Base-by-base conservation (phyloP, 1,140 invertebrate genomes). In the Drosophila obscura region DNA sequence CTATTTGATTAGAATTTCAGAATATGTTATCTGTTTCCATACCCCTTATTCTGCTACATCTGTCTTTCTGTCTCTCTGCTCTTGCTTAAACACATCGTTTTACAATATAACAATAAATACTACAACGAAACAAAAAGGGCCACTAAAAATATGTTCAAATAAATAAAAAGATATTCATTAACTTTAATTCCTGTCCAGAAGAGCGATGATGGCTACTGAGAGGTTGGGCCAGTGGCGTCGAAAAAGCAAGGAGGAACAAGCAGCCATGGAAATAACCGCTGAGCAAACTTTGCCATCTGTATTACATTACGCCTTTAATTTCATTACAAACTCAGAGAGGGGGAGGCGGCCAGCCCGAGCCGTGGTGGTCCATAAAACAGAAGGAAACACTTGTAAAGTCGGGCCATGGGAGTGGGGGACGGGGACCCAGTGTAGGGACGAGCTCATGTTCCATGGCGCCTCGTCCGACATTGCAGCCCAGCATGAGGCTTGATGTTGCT, bases 291-390 rank as follows among this genome's bases (percentile, higher is more conserved):
- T 85, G 60, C 77, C 82, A 82, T 74, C 82, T 82, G 82, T 85
- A 85, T 85, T 85, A 85, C 82, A 87, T 85, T 85, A 87, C 82
- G 82, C 83, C 82, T 87, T 85, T 85, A 87, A 85, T 85, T 85
- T 87, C 74, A 85, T 85, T 85, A 85, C 74, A 76, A 52, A 45
- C 50, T 50, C 48, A 61, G 63, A 55, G 55, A 57, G 60, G 56
- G 43, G 41, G 64, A 73, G 77, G 51, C 31, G 31, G 59, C 64
- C 50, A 59, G 4, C 9, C 22, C 43, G 15, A 11, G 22, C 51
- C 15, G 48, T 6, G 39, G 64, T 78, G 63, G 66, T 52, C 77
- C 82, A 85, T 85, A 87, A 87, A 85, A 87, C 74, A 67, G 69
- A 82, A 77, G 62, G 74, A 87, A 87, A 78, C 82, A 87, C 82